Evolutionary conservation across 2,113 vertebrate genomes (phyloP).

Genomic region (Phoxinus phoxinus): DNA sequence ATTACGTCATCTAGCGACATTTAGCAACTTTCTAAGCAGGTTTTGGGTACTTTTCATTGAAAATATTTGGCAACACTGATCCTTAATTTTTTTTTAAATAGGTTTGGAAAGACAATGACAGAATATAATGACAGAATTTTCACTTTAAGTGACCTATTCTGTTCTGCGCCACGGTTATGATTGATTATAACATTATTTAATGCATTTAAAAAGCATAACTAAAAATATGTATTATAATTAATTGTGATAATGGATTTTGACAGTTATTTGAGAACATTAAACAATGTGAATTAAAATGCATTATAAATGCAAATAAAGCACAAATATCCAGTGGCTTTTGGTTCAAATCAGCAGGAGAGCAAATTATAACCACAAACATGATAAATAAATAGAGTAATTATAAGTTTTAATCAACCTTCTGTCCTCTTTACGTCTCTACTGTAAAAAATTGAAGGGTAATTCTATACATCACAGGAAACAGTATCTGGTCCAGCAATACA

Average conservation of each 20-base stretch:
- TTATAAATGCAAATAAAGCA: neutral
- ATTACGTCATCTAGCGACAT: no score
- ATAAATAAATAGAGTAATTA: neutral
- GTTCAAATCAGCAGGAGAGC: neutral
- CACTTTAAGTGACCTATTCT: neutral
- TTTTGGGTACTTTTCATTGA: no score
- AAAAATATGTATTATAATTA: neutral
- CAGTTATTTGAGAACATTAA: neutral
- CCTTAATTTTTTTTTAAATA: no score
- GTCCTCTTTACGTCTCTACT: neutral
- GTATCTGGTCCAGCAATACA: neutral
- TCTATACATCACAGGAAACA: conserved; percentile 6
- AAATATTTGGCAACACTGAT: no score
- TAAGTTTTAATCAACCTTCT: neutral
- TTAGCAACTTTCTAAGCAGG: no score
- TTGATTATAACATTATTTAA: neutral
- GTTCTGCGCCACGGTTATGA: neutral
- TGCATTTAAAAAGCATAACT: neutral
- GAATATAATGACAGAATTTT: neutral
- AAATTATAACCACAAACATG: neutral
- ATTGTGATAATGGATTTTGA: neutral
- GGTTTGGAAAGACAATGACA: neutral
- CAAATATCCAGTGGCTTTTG: neutral
- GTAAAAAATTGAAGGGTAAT: neutral
- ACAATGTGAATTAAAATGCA: neutral